Conservation (phyloP, 2,888 invertebrate species). For the Willowsia nigromaculata region DNA sequence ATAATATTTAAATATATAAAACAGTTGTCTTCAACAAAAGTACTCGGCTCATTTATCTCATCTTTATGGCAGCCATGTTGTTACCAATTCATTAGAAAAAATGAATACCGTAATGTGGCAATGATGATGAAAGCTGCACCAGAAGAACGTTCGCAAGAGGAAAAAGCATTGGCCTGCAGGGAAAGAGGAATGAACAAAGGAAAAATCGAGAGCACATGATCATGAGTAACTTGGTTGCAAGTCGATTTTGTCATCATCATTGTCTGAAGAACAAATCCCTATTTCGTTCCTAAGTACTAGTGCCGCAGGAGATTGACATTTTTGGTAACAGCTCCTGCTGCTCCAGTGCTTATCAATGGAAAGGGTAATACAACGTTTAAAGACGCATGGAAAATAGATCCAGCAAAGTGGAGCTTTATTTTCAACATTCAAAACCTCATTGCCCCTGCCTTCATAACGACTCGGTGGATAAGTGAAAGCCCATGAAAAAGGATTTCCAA, state of each 20-base stretch:
- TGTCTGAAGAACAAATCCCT: conserved; percentile 79
- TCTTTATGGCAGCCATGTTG: too few relatives aligned
- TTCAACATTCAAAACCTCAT: too few relatives aligned
- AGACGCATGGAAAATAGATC: not conserved
- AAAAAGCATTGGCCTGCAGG: too few relatives aligned
- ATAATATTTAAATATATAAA: not conserved
- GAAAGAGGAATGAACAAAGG: too few relatives aligned
- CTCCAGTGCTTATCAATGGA: conserved; percentile 94
- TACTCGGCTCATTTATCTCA: too few relatives aligned
- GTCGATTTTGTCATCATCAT: not conserved
- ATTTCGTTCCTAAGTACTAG: conserved; percentile 95
- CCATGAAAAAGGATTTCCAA: too few relatives aligned
- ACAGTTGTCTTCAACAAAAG: not conserved
- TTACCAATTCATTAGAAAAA: too few relatives aligned
- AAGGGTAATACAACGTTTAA: conserved; percentile 79
- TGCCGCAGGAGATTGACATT: conserved; percentile 91
- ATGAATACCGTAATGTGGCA: not conserved
- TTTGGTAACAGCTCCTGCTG: conserved; percentile 88
- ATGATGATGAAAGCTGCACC: not conserved
- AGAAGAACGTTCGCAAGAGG: too few relatives aligned
- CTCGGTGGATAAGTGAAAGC: too few relatives aligned
- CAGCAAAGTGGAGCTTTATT: not conserved
- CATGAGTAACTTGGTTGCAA: not conserved
- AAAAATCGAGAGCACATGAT: not conserved
- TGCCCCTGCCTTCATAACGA: too few relatives aligned